Evolutionary conservation across 2,113 vertebrate species (phyloP).

Genomic region (Anarhynchus alexandrinus): DNA sequence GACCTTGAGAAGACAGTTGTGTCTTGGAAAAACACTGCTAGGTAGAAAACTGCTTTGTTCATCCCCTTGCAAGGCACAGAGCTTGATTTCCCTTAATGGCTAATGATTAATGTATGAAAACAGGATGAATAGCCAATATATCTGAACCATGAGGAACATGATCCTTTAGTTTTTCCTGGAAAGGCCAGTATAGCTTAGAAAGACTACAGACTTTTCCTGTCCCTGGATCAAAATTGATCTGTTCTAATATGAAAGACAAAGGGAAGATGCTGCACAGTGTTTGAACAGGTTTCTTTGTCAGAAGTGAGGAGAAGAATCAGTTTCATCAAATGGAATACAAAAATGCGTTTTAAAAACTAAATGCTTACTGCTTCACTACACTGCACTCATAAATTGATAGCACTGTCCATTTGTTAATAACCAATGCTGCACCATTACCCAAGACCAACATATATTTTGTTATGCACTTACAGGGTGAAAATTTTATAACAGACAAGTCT

Average conservation of each 20-base stretch:
- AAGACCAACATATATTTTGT: not conserved
- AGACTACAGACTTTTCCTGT: not conserved
- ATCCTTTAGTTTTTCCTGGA: not conserved
- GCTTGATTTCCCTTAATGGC: constrained; percentile 1
- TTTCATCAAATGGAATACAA: not conserved
- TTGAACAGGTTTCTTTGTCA: not conserved
- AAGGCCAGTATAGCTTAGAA: not conserved
- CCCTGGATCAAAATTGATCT: not conserved
- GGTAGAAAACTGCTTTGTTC: not conserved
- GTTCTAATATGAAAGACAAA: not conserved
- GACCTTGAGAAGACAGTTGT: not conserved
- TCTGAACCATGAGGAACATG: not conserved
- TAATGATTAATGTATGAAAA: constrained; percentile 19
- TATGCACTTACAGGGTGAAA: not conserved
- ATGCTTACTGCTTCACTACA: not conserved
- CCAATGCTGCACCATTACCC: not conserved
- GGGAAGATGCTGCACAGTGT: not conserved
- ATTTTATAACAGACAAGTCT: not conserved
- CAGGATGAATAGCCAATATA: not conserved
- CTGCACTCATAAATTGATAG: not conserved
- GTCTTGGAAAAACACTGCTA: not conserved
- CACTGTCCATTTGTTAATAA: not conserved
- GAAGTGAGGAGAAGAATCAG: not conserved
- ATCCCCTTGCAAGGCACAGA: not conserved
- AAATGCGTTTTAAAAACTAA: not conserved